Base-by-base conservation (phyloP, 2,113 vertebrate species). In the Maccullochella peelii region DNA sequence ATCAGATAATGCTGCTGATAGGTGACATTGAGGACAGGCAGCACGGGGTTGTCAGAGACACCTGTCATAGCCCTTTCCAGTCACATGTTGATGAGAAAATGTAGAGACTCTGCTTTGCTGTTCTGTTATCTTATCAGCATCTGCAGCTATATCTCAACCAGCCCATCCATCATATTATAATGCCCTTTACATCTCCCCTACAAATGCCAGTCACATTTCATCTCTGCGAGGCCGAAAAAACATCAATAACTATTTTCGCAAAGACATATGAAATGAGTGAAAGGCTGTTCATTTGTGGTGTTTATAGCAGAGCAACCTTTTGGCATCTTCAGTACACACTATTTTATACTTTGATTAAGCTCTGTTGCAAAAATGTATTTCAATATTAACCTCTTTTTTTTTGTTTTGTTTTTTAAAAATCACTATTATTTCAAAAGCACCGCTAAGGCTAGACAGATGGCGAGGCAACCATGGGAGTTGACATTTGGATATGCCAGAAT, bases 401-500 rank as follows among this genome's bases (percentile, higher is more conserved):
- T 33, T 33, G n/a, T n/a, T n/a, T n/a, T n/a, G 11, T 61, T 67
- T 77, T 54, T 36, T n/a, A 67, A 18, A 5, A 20, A 69, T 6
- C 8, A 1, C 85, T 91, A 86, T 92, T 94, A 93, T 90, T 92
- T 91, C 78, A 88, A 92, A 94, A 93, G 87, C 77, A 63, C 40
- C 9, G 4, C 84, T 91, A 90, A 93, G 76, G 87, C 83, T 87
- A 77, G 73, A 77, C 84, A 90, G 84, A 88, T 89, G 91, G 82
- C 62, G 80, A 76, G 86, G 86, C 90, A 91, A 94, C 92, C 93
- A 90, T 92, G 93, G 93, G 93, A 94, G 90, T 75, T 95, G 94
- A 93, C 93, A 96, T 95, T 95, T 96, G 91, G 89, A 93, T 92
- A 95, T 94, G 94, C 90, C 89, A 93, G 81, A 88, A 94, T 92